Conservation (phyloP, 2,797 vertebrate genomes). For the Philypnodon macrostomus region DNA sequence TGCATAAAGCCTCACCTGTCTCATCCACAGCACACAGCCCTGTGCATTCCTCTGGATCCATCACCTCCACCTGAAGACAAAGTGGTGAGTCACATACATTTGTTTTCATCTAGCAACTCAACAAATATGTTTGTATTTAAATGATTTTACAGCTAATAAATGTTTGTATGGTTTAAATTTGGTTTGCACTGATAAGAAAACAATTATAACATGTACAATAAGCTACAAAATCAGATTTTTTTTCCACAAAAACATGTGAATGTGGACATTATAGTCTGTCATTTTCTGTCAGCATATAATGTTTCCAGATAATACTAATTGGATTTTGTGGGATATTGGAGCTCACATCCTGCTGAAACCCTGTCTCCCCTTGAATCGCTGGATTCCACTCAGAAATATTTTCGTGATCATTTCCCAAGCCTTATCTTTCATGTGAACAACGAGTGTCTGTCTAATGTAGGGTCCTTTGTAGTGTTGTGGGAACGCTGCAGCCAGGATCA, state of each 20-base stretch:
- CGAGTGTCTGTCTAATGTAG: conserved; percentile 57
- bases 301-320: conserved; percentile 8
- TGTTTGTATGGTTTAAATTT: neutral
- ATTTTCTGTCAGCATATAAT: conserved; percentile 17
- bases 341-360: neutral
- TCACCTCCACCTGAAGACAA: conserved; percentile 20
- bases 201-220: too few relatives aligned
- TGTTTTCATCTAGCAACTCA: neutral
- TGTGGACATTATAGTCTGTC: neutral
- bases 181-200: too few relatives aligned
- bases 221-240: too few relatives aligned
- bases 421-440: conserved; percentile 69
- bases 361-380: conserved; percentile 36
- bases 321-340: neutral
- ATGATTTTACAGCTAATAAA: neutral
- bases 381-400: conserved; percentile 64
- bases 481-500: conserved; percentile 65
- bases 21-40: conserved; percentile 47
- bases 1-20: conserved; percentile 67
- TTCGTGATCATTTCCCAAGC: conserved; percentile 60
- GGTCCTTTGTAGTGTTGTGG: conserved; percentile 68
- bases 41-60: conserved; percentile 31
- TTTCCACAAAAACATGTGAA: too few relatives aligned
- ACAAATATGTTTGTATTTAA: neutral
- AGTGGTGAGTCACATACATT: conserved; percentile 49